Evolutionary conservation across 2,113 vertebrate species (phyloP), one percentile per base, ranked within the genome.

Genomic region (Bombycilla garrulus): DNA sequence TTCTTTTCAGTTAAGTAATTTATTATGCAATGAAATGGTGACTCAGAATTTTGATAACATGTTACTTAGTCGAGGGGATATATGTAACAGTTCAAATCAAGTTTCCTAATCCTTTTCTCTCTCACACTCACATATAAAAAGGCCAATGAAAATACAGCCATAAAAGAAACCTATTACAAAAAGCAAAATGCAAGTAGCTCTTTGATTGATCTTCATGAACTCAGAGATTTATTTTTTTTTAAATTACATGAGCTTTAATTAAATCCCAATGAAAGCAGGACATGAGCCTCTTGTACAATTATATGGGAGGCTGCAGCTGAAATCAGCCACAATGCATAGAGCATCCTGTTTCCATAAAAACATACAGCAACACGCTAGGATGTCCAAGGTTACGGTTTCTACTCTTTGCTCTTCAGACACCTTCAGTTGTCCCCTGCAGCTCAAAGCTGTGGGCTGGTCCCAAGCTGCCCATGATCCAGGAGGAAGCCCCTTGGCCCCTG

Each of bases 341-440:
- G 25, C 17, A 15, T 8, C 64, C 51, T 26, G 14, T 45, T 82
- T 57, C 51, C 33, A 8, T 29, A 3, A 35, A 33, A 11, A 3
- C 40, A 6, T 8, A 4, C 26, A 61, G 50, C 40, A 69, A 11
- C 36, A 22, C 47, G 4, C 44, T 9, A 38, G 33, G 18, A 60
- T 44, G 44, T 6, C 40, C 38, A 31, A 62, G 61, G 51, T 61
- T 50, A 47, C 3, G 0, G 53, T 14, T 74, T 71, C 38, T 70
- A 73, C 44, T 78, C 50, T 87, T 80, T 78, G 36, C 53, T 94
- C 76, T 62, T 80, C 92, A 97, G 95, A 76, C 84, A 14, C 60
- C 92, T 61, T 44, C 91, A 44, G 45, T 20, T 74, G 76, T 54
- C 61, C 77, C 71, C 31, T 95, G 47, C 57, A 70, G 12, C 56